Evolutionary conservation across 1,140 invertebrate genomes (phyloP).

Genomic region (Ptiloglossa arizonensis): DNA sequence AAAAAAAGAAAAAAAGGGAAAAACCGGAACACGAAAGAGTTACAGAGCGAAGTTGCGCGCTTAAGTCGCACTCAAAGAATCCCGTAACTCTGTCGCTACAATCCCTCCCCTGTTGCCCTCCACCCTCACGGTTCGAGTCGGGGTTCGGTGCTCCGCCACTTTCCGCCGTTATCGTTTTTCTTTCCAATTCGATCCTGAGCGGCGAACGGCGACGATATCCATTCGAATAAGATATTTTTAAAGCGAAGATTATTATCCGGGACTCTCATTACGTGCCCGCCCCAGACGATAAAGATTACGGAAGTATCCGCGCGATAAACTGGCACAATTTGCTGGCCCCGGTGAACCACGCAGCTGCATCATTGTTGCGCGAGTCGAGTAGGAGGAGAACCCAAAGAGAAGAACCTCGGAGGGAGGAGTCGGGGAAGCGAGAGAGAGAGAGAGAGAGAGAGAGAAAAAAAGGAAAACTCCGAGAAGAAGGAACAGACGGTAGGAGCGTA

Average conservation of each 20-base stretch:
- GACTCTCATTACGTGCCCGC: constrained; percentile 40
- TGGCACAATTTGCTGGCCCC: constrained; percentile 53
- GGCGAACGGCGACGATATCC: constrained; percentile 19
- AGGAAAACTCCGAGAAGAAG: constrained; percentile 16
- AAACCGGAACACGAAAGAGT: neutral
- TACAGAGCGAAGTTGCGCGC: neutral
- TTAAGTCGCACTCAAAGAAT: constrained; percentile 21
- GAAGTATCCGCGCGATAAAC: constrained; percentile 56
- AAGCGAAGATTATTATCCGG: constrained; percentile 56
- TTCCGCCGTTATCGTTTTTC: constrained; percentile 32
- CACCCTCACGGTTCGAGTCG: neutral
- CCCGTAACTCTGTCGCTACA: neutral
- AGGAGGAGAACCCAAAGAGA: neutral
- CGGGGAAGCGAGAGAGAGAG: neutral
- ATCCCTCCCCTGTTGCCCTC: neutral
- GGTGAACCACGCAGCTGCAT: constrained; percentile 42
- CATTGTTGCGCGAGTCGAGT: constrained; percentile 33
- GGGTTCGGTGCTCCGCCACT: neutral
- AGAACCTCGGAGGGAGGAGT: neutral
- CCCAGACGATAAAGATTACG: constrained; percentile 57
- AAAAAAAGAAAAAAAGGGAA: no score
- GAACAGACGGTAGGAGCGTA: neutral
- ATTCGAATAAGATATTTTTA: constrained; percentile 26
- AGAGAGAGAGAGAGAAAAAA: neutral
- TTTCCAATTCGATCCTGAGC: neutral